Conservation (phyloP, 2,797 vertebrate genomes). For the Antrozous pallidus region DNA sequence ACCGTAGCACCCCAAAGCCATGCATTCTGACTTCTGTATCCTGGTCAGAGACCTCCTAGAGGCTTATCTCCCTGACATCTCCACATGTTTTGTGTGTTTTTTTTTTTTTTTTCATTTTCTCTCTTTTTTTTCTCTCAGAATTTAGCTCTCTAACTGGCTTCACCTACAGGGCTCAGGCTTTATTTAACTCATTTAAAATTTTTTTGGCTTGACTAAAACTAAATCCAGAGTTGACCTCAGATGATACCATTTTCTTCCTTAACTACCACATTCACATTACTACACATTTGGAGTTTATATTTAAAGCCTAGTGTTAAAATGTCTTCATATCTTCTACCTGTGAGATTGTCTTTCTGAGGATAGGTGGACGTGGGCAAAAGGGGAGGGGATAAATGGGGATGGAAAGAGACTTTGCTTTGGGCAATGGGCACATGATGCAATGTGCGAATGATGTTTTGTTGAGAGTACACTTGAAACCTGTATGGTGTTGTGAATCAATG, state of each 20-base stretch:
- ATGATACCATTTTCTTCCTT: constrained; percentile 33
- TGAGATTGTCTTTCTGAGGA: background rate
- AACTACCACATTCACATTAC: background rate
- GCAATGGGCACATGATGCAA: no score
- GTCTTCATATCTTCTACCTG: background rate
- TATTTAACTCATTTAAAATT: constrained; percentile 21
- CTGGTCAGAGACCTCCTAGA: background rate
- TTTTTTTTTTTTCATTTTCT: background rate
- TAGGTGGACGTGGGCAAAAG: background rate
- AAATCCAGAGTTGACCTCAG: constrained; percentile 50
- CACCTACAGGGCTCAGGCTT: background rate
- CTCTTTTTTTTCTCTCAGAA: background rate
- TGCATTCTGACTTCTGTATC: background rate
- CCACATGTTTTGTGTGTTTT: background rate
- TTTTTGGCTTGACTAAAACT: constrained; percentile 31
- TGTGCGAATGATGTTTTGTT: background rate
- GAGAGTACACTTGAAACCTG: background rate
- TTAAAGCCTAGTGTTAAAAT: constrained; percentile 48
- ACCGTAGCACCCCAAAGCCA: background rate
- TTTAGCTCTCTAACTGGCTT: background rate
- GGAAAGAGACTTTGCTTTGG: background rate
- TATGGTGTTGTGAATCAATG: background rate
- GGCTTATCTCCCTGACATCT: background rate
- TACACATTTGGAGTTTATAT: background rate
- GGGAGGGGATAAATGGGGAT: no score